Conservation (phyloP, 2,888 invertebrate genomes). For the Crocallis elinguaria region DNA sequence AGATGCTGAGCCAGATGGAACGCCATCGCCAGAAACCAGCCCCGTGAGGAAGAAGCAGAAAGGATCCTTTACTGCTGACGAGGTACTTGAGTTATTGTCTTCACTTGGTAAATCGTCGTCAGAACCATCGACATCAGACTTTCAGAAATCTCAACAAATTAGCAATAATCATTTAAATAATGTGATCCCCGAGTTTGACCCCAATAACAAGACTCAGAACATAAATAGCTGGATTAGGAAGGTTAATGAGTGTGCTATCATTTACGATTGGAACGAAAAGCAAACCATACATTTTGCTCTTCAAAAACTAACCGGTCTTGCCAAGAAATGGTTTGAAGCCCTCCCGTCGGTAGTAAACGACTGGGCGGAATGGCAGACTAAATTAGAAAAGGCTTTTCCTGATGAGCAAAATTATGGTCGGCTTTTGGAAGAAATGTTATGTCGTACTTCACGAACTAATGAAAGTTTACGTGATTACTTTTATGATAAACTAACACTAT, state of each 20-base stretch:
- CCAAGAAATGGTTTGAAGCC: conserved; percentile 41
- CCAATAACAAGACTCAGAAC: background rate
- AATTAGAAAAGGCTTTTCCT: conserved; percentile 38
- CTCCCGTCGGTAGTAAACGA: conserved; percentile 31
- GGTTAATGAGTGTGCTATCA: background rate
- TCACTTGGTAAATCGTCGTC: background rate
- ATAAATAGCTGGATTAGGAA: background rate
- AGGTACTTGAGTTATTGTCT: no score
- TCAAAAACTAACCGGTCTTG: conserved; percentile 26
- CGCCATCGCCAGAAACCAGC: no score
- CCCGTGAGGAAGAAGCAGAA: no score
- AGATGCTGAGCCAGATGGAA: no score
- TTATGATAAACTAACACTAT: background rate
- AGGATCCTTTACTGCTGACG: no score
- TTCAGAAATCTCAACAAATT: no score
- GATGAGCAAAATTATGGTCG: conserved; percentile 40
- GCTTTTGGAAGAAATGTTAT: conserved; percentile 38
- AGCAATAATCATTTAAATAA: no score
- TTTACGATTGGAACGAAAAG: conserved; percentile 40
- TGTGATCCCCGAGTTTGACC: background rate
- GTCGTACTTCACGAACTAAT: conserved; percentile 18
- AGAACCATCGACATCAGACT: no score
- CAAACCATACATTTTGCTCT: conserved; percentile 22
- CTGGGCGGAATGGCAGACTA: conserved; percentile 44
- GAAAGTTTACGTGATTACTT: background rate